Evolutionary conservation across 2,113 vertebrate genomes (phyloP).

Genomic region (Ameiurus melas): DNA sequence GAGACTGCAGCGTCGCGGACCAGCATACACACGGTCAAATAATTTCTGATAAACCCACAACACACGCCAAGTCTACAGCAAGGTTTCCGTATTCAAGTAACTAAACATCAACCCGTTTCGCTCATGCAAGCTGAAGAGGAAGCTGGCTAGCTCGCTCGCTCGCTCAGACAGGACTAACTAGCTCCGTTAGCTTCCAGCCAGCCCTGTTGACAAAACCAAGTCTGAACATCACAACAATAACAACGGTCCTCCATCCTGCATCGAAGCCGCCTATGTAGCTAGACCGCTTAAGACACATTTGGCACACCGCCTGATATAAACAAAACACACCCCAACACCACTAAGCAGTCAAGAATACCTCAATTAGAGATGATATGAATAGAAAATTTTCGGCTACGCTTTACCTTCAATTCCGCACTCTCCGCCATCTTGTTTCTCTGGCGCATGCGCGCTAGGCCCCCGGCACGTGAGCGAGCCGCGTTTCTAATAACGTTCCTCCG

Average conservation of each 20-base stretch:
- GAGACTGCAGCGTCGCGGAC: not conserved
- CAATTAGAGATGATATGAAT: conserved; percentile 62
- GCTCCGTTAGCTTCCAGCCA: conserved; percentile 34
- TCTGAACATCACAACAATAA: conserved; percentile 64
- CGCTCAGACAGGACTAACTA: conserved; percentile 54
- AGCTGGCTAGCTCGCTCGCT: conserved; percentile 61
- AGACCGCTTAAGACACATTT: conserved; percentile 8
- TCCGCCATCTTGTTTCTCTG: conserved; percentile 96
- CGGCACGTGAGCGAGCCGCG: conserved; percentile 74
- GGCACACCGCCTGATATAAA: not conserved
- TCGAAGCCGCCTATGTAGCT: conserved; percentile 5
- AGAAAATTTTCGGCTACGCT: conserved; percentile 81
- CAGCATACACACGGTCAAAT: not conserved
- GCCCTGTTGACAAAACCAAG: conserved; percentile 37
- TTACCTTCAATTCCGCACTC: conserved; percentile 99
- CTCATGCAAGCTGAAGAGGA: not conserved
- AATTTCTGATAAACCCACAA: not conserved
- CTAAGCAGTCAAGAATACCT: not conserved
- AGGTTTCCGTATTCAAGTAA: not conserved
- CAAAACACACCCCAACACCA: not conserved
- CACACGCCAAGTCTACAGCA: not conserved
- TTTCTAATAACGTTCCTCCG: conserved; percentile 40
- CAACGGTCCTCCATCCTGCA: conserved; percentile 43
- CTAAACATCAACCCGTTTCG: not conserved
- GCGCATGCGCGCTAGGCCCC: conserved; percentile 84